Percentiles rank a stretch among this genome's conserved stretches.
These are phyloP conservation scores for Diplosoma virens DNA, from an alignment of 23 tunicate genomes.

Conservation along the genomic window DNA sequence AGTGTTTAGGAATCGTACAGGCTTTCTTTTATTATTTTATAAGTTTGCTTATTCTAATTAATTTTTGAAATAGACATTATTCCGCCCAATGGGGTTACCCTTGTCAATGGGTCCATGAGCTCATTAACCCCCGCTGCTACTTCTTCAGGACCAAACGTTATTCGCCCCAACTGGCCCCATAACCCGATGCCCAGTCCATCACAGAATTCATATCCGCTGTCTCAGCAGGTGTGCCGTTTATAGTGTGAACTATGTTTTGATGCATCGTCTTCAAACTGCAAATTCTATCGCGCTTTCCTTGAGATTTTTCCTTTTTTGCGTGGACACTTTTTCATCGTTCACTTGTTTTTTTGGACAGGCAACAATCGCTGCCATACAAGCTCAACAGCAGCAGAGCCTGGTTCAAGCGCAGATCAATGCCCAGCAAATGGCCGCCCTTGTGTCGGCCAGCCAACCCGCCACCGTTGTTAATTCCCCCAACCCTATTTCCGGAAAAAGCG, in stretches of 20 bases:
- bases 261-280: neutral
- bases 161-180: constrained; percentile 15
- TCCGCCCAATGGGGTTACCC: constrained; percentile 42
- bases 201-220: constrained; percentile 76
- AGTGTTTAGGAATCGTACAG: too few species aligned
- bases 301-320: neutral
- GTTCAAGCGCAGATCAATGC: constrained; percentile 56
- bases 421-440: constrained; percentile 37
- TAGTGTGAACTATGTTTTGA: neutral
- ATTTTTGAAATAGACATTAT: too few species aligned
- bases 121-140: constrained; percentile 47
- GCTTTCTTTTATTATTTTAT: too few species aligned
- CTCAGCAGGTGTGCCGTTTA: constrained; percentile 41
- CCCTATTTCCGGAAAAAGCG: neutral
- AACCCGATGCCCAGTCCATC: constrained; percentile 72
- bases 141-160: constrained; percentile 22
- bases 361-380: constrained; percentile 57
- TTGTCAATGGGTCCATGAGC: constrained; percentile 43
- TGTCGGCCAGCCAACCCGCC: constrained; percentile 38
- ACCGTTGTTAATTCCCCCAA: constrained; percentile 50
- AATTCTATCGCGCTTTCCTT: neutral
- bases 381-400: constrained; percentile 59
- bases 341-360: constrained; percentile 16
- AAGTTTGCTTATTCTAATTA: too few species aligned
- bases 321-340: neutral